Evolutionary conservation across 2,888 invertebrate species (phyloP).

Genomic region (Deilephila porcellus): DNA sequence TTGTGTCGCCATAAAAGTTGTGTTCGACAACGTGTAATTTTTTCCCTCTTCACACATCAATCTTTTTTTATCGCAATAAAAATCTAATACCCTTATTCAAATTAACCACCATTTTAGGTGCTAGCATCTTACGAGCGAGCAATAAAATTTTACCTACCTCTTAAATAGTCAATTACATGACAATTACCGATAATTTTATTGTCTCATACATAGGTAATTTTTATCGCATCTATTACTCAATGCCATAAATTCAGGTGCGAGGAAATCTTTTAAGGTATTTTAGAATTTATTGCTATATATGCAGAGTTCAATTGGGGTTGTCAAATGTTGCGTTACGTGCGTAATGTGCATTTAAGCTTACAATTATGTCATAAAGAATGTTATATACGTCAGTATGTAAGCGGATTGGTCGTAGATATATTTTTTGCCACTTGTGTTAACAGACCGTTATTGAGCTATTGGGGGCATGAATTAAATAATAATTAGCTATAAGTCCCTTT

Average conservation of each 20-base stretch:
- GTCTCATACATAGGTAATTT: constrained; percentile 4
- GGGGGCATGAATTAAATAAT: constrained; percentile 22
- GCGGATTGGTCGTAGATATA: constrained; percentile 29
- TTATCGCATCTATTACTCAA: constrained; percentile 10
- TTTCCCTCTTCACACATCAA: neutral
- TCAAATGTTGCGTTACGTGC: neutral
- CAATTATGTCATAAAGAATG: constrained; percentile 34
- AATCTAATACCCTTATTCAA: constrained; percentile 5
- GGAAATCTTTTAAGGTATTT: neutral
- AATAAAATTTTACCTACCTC: neutral
- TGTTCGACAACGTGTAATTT: constrained; percentile 3
- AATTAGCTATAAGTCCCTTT: constrained; percentile 1
- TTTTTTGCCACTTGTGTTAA: constrained; percentile 28
- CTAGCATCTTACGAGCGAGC: neutral
- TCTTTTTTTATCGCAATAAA: neutral
- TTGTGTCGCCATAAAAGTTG: neutral
- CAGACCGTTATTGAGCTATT: constrained; percentile 34
- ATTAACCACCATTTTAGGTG: neutral
- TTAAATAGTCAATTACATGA: constrained; percentile 15
- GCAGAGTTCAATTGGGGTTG: constrained; percentile 6
- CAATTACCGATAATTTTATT: constrained; percentile 14
- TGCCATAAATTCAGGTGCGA: neutral
- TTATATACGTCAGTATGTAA: constrained; percentile 28
- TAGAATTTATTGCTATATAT: neutral
- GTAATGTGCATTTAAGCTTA: constrained; percentile 12